Conservation (phyloP, 2,113 vertebrate genomes). For the Pionites leucogaster region DNA sequence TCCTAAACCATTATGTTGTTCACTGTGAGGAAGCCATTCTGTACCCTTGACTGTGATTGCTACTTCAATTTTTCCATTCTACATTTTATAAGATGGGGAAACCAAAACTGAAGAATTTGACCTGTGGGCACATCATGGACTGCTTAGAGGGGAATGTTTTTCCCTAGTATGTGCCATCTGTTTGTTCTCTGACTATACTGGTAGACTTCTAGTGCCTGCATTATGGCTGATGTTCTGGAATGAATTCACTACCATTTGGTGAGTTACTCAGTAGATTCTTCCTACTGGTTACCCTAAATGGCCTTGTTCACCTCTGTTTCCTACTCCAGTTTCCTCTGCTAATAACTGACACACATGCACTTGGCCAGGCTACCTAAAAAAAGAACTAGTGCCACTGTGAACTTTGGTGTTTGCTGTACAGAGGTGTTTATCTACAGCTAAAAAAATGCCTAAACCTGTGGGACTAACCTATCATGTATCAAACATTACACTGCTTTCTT, state of each 20-base stretch:
- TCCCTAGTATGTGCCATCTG: not conserved
- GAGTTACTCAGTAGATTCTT: not conserved
- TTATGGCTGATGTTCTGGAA: not conserved
- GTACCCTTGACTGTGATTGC: not conserved
- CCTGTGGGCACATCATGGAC: not conserved
- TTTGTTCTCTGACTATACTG: not conserved
- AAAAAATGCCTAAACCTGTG: not conserved
- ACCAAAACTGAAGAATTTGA: not conserved
- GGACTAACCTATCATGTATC: not conserved
- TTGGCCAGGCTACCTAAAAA: not conserved
- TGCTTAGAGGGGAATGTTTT: not conserved
- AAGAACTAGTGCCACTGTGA: not conserved
- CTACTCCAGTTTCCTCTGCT: not conserved
- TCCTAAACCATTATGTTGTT: not conserved
- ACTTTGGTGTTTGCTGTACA: not conserved
- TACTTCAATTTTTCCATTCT: not conserved
- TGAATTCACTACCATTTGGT: not conserved
- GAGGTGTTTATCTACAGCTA: constrained; percentile 1
- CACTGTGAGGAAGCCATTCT: not conserved
- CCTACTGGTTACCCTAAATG: constrained; percentile 26
- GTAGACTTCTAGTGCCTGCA: not conserved
- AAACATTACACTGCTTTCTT: not conserved
- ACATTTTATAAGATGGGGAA: not conserved
- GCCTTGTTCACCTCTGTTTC: constrained; percentile 14
- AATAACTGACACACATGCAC: not conserved